Conservation (phyloP, 2,888 invertebrate genomes). For the Platerodrilus igneus region DNA sequence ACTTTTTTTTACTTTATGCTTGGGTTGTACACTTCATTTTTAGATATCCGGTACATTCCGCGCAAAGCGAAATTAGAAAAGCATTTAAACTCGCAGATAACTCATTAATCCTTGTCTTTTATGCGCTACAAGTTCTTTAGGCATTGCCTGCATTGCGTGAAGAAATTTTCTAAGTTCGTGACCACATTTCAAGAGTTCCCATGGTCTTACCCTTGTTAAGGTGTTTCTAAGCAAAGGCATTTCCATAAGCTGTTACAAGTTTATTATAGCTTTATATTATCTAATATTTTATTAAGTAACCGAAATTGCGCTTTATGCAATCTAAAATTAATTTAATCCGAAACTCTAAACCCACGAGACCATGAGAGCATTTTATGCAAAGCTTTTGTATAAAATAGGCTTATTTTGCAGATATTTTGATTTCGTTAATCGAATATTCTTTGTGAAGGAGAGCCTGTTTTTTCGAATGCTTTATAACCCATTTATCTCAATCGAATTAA, state of each 20-base stretch:
- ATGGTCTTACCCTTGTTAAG: constrained; percentile 15
- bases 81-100: constrained; percentile 26
- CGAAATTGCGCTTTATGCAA: too few relatives aligned
- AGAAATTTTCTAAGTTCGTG: constrained; percentile 29
- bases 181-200: constrained; percentile 25
- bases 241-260: too few relatives aligned
- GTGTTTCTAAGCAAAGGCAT: constrained; percentile 15
- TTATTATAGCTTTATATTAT: too few relatives aligned
- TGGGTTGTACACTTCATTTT: constrained; percentile 23
- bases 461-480: constrained; percentile 18
- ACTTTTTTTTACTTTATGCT: constrained; percentile 12
- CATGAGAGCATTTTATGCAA: constrained; percentile 18
- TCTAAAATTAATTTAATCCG: constrained; percentile 21
- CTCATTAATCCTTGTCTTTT: constrained; percentile 28
- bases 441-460: constrained; percentile 14
- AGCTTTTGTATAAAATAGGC: constrained; percentile 12
- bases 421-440: constrained; percentile 22
- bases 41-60: constrained; percentile 19
- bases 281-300: too few relatives aligned
- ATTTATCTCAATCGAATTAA: constrained; percentile 21
- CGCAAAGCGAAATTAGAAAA: constrained; percentile 25
- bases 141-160: constrained; percentile 27
- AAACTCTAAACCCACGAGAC: constrained; percentile 18
- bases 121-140: constrained; percentile 29
- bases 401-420: constrained; percentile 23